A percentile compares a stretch with the other conserved stretches of the same genome.
Evolutionary conservation across 2,113 vertebrate genomes (phyloP).

Genomic region (Chiloscyllium plagiosum): DNA sequence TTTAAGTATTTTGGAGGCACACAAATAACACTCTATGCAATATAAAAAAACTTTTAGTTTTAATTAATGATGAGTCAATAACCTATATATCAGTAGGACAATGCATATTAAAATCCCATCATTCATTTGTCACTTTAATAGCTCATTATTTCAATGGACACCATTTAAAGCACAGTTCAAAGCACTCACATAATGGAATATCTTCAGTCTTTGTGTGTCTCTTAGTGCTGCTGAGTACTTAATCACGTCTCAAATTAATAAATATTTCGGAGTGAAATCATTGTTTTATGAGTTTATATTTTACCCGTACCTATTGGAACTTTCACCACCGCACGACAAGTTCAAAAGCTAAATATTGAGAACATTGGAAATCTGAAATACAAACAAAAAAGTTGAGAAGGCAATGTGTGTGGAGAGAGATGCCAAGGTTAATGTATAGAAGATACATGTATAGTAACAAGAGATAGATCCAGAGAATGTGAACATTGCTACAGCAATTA

Average conservation of each 20-base stretch:
- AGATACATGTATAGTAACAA: neutral
- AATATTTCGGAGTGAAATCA: neutral
- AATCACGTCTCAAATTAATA: neutral
- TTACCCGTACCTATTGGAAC: neutral
- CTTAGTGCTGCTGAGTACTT: neutral
- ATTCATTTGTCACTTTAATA: conserved; percentile 20
- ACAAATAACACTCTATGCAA: neutral
- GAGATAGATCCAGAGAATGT: neutral
- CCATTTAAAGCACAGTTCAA: neutral
- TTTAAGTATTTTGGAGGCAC: neutral
- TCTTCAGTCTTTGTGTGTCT: neutral
- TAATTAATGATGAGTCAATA: conserved; percentile 31
- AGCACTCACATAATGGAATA: neutral
- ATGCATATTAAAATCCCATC: neutral
- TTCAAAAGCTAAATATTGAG: neutral
- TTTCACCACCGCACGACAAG: neutral
- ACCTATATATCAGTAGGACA: conserved; percentile 17
- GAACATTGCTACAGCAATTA: neutral
- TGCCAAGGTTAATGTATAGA: neutral
- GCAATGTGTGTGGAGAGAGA: neutral
- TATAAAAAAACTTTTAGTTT: conserved; percentile 8
- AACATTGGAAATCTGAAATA: neutral
- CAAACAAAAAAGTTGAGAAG: neutral
- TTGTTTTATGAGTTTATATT: neutral
- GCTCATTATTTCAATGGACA: neutral